A percentile compares a stretch with the other conserved stretches of the same genome.
Conservation (phyloP, 64 coral and sea anemone genomes). For the Stichodactyla helianthus region DNA sequence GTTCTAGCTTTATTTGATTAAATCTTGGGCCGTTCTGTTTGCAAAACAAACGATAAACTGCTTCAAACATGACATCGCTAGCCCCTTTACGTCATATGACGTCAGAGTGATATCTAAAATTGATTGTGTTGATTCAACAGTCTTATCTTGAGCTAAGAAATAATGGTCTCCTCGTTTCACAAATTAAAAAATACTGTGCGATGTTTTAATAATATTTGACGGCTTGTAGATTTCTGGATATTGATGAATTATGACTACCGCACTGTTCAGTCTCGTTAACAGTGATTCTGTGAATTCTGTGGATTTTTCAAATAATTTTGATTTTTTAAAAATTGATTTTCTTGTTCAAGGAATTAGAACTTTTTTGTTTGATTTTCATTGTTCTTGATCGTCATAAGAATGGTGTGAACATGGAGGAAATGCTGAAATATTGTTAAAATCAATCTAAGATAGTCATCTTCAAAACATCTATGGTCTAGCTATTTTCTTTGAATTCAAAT, state of each 20-base stretch:
- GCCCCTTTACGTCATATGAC: neutral
- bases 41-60: neutral
- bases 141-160: neutral
- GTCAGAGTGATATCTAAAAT: neutral
- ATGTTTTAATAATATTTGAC: neutral
- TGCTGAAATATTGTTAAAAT: too few species aligned
- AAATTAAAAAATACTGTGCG: neutral
- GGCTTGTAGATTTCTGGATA: too few species aligned
- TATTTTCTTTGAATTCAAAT: neutral
- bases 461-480: neutral
- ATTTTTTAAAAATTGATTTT: too few species aligned
- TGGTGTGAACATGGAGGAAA: too few species aligned
- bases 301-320: too few species aligned
- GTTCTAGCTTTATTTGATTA: neutral
- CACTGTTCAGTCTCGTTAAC: too few species aligned
- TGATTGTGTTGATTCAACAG: neutral
- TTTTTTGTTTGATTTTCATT: too few species aligned
- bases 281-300: too few species aligned
- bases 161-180: neutral
- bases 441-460: too few species aligned
- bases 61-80: neutral
- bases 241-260: too few species aligned
- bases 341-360: too few species aligned
- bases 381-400: too few species aligned
- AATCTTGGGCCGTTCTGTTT: neutral